phyloP scores from a whole-genome alignment of 2,888 invertebrate genomes.

The Mactromeris polynyma region DNA sequence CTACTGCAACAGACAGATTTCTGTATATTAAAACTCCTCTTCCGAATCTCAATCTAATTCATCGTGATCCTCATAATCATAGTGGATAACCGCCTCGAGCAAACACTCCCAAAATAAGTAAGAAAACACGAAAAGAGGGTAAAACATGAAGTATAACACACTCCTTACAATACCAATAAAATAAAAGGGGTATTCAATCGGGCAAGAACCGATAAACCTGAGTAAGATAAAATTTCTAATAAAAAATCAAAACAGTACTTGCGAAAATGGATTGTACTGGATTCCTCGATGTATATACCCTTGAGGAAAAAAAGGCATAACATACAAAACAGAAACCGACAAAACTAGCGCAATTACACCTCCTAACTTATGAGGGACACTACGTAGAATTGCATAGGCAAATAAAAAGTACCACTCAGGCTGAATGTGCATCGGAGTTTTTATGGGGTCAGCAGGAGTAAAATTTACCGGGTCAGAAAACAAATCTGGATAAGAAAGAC shows the following conservation, averaged over 20 bases:
- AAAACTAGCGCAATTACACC: constrained; percentile 91
- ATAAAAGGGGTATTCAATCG: constrained; percentile 90
- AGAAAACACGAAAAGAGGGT: background rate
- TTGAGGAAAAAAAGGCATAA: constrained; percentile 89
- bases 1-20: background rate
- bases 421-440: constrained; percentile 93
- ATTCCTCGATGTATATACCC: constrained; percentile 87
- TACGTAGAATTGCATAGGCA: constrained; percentile 93
- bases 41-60: no score
- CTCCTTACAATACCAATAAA: constrained; percentile 69
- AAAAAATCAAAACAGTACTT: constrained; percentile 89
- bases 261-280: constrained; percentile 88
- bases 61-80: no score
- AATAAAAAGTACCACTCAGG: constrained; percentile 95
- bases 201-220: constrained; percentile 92
- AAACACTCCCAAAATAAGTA: constrained; percentile 10
- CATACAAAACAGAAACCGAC: constrained; percentile 91
- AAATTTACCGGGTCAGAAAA: constrained; percentile 93
- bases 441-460: constrained; percentile 91
- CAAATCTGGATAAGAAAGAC: constrained; percentile 89
- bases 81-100: background rate
- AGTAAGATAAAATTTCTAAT: constrained; percentile 89
- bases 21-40: background rate
- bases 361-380: constrained; percentile 93
- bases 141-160: constrained; percentile 66